phyloP scores from a whole-genome alignment of 2,113 vertebrate genomes.

The Sinocyclocheilus grahami region DNA sequence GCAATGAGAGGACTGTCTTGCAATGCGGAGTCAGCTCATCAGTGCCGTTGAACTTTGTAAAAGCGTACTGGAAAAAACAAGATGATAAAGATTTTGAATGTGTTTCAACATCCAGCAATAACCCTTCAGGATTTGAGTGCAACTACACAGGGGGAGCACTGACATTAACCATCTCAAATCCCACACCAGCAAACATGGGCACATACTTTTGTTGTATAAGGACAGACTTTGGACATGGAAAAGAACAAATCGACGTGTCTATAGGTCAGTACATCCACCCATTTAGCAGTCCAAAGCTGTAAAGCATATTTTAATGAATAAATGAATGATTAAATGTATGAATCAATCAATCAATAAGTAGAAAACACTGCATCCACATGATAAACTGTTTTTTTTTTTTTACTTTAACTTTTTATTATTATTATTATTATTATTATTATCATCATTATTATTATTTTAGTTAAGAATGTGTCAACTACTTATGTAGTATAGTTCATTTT shows the following conservation, averaged over 20 bases:
- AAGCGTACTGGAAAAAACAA: not conserved
- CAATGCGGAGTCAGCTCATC: not conserved
- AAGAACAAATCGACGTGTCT: not conserved
- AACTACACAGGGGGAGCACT: not conserved
- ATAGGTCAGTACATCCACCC: not conserved
- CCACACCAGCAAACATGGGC: not conserved
- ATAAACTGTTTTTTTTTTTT: too few relatives aligned
- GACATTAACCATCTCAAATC: constrained; percentile 11
- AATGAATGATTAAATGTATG: not conserved
- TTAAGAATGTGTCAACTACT: too few relatives aligned
- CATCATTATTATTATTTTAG: too few relatives aligned
- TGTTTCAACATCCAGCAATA: not conserved
- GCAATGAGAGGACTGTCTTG: constrained; percentile 12
- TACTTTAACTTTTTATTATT: too few relatives aligned
- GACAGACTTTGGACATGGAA: not conserved
- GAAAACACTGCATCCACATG: not conserved
- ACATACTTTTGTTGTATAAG: not conserved
- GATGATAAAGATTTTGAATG: not conserved
- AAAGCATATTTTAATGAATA: not conserved
- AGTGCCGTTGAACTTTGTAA: accelerated
- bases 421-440: too few relatives aligned
- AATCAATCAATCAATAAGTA: not conserved
- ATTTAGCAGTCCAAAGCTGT: not conserved
- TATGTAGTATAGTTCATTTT: too few relatives aligned
- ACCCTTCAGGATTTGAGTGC: not conserved